Base-by-base conservation (phyloP, 2,797 vertebrate genomes). In the Falco concolor region DNA sequence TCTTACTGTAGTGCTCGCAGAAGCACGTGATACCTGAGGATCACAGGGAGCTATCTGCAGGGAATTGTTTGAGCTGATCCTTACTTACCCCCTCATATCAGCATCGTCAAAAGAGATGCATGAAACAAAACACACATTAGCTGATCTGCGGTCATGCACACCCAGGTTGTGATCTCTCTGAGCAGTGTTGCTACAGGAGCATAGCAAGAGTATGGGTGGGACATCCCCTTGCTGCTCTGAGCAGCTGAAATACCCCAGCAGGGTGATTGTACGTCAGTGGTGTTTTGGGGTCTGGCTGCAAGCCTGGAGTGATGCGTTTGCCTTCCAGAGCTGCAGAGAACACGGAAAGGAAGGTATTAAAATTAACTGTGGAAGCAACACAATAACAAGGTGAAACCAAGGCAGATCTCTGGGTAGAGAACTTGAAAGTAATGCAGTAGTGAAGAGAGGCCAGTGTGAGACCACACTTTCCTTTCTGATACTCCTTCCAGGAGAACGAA, bases 131-230 rank as follows among this genome's bases (percentile, higher is more conserved):
- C 28, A 18, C 24, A 14, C 2, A 0, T 49, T n/a, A 44, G 54
- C 7, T 22, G 25, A 7, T 21, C 25, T 49, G 3, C 2, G 0
- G 24, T 42, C 38, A 3, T 2, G 15, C 4, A 1, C 15, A 5
- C 8, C 8, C 11, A 23, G 50, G 45, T 10, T 40, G n/a, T 61
- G 42, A 12, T 75, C 13, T 32, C 19, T 70, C 42, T 52, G 28
- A 53, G 45, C 34, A 21, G 60, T 4, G 34, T 89, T 38, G 1
- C 57, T 27, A 6, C 0, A 0, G 36, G 45, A 75, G 32, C 16
- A 7, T 59, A 53, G n/a, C 53, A 27, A 5, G 36, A 38, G 32
- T 20, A 10, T 14, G 34, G 27, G 19, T 15, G 59, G 50, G 40
- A 34, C 21, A 5, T 60, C 16, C 17, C 23, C 52, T 75, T 7